A percentile compares a stretch with the other conserved stretches of the same genome.
phyloP scores from a whole-genome alignment of 2,888 invertebrate genomes.

The Cosmorhoe ocellata region DNA sequence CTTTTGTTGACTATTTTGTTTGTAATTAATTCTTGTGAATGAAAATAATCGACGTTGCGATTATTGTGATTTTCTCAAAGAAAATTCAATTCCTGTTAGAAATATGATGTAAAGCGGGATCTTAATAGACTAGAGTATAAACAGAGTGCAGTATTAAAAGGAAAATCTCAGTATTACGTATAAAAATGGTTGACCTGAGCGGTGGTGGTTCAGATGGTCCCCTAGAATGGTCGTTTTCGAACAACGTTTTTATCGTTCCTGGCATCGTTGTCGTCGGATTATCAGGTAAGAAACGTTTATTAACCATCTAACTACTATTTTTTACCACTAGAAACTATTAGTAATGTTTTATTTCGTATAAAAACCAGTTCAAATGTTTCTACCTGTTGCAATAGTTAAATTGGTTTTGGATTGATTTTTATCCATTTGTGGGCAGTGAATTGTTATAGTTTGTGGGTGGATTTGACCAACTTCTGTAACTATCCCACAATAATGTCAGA shows the following conservation, averaged over 20 bases:
- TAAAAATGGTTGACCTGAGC: constrained; percentile 91
- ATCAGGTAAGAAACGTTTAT: constrained; percentile 83
- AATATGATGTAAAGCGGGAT: constrained; percentile 17
- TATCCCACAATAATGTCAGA: too few relatives aligned
- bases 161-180: constrained; percentile 50
- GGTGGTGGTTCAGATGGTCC: constrained; percentile 90
- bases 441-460: too few relatives aligned
- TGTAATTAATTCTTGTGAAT: too few relatives aligned
- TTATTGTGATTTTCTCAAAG: too few relatives aligned
- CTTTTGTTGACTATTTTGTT: too few relatives aligned
- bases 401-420: too few relatives aligned
- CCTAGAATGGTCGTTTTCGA: constrained; percentile 93
- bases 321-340: neutral
- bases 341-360: neutral
- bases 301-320: neutral
- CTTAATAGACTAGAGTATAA: neutral
- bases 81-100: neutral
- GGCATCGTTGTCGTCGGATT: constrained; percentile 90
- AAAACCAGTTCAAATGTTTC: neutral
- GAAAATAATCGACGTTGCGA: too few relatives aligned
- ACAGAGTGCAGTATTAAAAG: constrained; percentile 46
- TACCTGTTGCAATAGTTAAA: constrained; percentile 14
- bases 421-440: too few relatives aligned
- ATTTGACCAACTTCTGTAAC: too few relatives aligned
- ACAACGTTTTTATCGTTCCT: constrained; percentile 92